Conservation (phyloP, 2,888 invertebrate genomes). For the Brassicogethes aeneus region DNA sequence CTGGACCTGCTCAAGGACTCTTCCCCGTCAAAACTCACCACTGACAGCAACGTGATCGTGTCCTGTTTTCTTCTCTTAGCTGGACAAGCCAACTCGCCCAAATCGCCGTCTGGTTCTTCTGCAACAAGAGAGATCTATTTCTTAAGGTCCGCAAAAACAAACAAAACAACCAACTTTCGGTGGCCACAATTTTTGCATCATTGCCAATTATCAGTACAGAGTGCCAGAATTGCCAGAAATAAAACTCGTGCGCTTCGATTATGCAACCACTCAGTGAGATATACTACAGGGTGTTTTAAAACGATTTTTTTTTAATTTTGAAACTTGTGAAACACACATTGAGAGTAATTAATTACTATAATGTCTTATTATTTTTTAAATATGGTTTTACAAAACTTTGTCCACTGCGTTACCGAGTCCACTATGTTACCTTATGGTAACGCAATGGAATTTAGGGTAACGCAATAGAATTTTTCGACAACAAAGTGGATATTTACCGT, state of each 20-base stretch:
- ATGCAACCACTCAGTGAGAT: no score
- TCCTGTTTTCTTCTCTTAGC: conserved; percentile 64
- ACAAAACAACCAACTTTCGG: background rate
- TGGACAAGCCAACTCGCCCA: conserved; percentile 68
- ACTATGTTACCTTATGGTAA: no score
- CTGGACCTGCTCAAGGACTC: conserved; percentile 68
- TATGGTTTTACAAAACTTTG: no score
- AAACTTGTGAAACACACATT: no score
- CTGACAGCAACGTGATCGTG: conserved; percentile 22
- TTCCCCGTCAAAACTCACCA: conserved; percentile 31
- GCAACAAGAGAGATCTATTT: conserved; percentile 19
- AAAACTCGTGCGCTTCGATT: conserved; percentile 1
- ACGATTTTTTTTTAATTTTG: no score
- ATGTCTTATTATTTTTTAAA: no score
- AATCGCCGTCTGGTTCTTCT: conserved; percentile 54
- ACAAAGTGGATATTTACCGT: no score
- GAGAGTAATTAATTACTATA: no score
- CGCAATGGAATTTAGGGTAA: no score
- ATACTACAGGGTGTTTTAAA: no score
- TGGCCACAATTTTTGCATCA: background rate
- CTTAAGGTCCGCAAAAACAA: background rate
- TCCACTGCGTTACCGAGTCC: no score
- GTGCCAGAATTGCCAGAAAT: conserved; percentile 2
- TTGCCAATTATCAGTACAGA: background rate
- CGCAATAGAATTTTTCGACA: no score